Base-by-base conservation (phyloP, 2,888 invertebrate genomes). In the Diadromus collaris region DNA sequence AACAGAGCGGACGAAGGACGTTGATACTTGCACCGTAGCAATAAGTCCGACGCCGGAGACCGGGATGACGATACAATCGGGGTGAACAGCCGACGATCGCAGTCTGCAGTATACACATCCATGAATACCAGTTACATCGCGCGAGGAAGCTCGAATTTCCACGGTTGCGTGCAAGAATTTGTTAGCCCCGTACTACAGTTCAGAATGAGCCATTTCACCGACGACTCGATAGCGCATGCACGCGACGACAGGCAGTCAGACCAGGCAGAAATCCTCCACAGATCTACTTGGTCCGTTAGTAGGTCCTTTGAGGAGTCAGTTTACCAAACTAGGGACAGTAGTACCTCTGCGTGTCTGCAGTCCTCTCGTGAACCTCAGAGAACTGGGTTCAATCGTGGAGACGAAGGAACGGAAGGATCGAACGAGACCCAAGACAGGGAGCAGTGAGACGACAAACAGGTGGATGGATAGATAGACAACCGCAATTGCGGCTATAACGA, bases 231-330 rank as follows among this genome's bases (percentile, higher is more conserved):
- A 24, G 48, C 21, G 48, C 54, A 34, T 16, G 51, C 54, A 54
- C 54, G 29, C 27, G 13, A 63, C 13, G 60, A 70, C 34, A 34
- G 29, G 9, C 46, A 21, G 44, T 32, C 32, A 13, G 32, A 58
- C 32, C 6, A 56, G 16, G 27, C 60, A 10, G 71, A 63, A 71
- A 71, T 54, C 19, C 51, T 41, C 38, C 38, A 29, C 27, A 63
- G 72, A 54, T 61, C 67, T 67, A 16, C n/a, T 29, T 9, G 41
- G 27, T 51, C 48, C 38, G 51, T 58, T 4, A 27, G 27, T 7
- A 19, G 46, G 29, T 67, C 65, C 67, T 60, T 74, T 67, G 65
- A 65, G 19, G 16, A 27, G 24, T 60, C 38, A 60, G 73, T 74
- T 67, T 29, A 48, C 21, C 4, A 34, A 72, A 64, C 60, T 41